Base-by-base conservation (phyloP, 1,140 invertebrate genomes). In the Neuroterus valhalla region DNA sequence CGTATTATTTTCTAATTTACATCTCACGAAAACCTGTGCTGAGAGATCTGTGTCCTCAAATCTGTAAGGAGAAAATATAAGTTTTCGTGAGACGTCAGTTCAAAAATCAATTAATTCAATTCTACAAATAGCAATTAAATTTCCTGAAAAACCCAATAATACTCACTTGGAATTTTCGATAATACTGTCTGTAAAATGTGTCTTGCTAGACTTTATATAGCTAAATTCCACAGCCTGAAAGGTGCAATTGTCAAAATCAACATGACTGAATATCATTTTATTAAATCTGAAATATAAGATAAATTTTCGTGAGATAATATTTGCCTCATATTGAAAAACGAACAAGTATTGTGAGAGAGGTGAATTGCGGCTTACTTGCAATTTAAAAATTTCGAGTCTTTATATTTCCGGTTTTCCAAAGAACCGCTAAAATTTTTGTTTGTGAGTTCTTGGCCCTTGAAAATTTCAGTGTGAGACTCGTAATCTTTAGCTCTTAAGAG, bases 21-120 rank as follows among this genome's bases (percentile, higher is more conserved):
- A 91, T 71, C 88, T 87, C 23, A 87, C 84, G 77, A 91, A 92
- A 70, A 87, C 87, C 76, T 90, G 87, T 8, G 85, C 79, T 2
- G 88, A 90, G 31, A 92, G 76, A 84, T 92, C 91, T 6, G 90
- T 91, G 81, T 91, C 91, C 46, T 91, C 84, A 76, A 92, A 91
- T 83, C 90, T 91, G 55, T 26, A 55, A 31, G 17, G 43, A 78
- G 17, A 46, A 78, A 81, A 80, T 12, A 73, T 68, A 75, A 10
- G 5, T 50, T 50, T 50, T 21, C 19, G 1, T 19, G 66, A 46
- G 48, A 70, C 17, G 62, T 52, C 50, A 42, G 14, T 67, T 23
- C 23, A 69, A 19, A 5, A 71, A 23, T 21, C 23, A 14, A 43
- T 10, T 43, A 17, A 6, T 19, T n/a, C 46, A 0, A 38, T 38